Conservation (phyloP, 2,797 vertebrate genomes). For the Danionella dracula region DNA sequence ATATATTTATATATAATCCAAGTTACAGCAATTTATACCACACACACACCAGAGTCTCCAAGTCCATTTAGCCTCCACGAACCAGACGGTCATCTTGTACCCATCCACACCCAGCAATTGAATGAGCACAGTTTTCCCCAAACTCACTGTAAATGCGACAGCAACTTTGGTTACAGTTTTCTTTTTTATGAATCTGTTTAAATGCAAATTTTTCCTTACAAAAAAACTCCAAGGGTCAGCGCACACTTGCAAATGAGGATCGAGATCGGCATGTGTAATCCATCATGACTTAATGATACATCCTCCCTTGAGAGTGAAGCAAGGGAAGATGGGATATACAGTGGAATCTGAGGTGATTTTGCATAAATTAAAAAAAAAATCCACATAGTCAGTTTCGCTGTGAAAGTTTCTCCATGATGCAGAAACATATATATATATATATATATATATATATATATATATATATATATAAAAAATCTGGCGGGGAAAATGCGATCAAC, state of each 20-base stretch:
- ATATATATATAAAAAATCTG: conserved; percentile 49
- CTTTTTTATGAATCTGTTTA: conserved; percentile 53
- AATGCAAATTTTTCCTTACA: conserved; percentile 63
- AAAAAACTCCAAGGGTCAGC: conserved; percentile 76
- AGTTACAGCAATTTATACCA: conserved; percentile 85
- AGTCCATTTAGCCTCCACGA: conserved; percentile 82
- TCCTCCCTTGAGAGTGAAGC: conserved; percentile 87
- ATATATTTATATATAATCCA: conserved; percentile 70
- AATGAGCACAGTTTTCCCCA: conserved; percentile 80
- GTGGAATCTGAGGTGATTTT: conserved; percentile 99
- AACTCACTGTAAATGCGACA: conserved; percentile 99
- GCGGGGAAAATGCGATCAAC: conserved; percentile 45
- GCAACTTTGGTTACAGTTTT: conserved; percentile 98
- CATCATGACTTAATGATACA: conserved; percentile 69
- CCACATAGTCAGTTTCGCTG: conserved; percentile 73
- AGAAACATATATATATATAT: too few relatives aligned
- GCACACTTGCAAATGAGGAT: conserved; percentile 77
- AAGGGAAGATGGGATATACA: conserved; percentile 75
- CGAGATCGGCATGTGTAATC: conserved; percentile 64
- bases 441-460: too few relatives aligned
- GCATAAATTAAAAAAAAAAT: conserved; percentile 92
- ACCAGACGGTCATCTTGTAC: conserved; percentile 64
- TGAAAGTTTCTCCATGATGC: conserved; percentile 85
- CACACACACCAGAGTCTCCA: conserved; percentile 86
- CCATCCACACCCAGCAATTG: conserved; percentile 59